Evolutionary conservation across 2,888 invertebrate genomes (phyloP), one percentile per base, ranked within the genome.

Genomic region (Lepidocyrtinus sp.): DNA sequence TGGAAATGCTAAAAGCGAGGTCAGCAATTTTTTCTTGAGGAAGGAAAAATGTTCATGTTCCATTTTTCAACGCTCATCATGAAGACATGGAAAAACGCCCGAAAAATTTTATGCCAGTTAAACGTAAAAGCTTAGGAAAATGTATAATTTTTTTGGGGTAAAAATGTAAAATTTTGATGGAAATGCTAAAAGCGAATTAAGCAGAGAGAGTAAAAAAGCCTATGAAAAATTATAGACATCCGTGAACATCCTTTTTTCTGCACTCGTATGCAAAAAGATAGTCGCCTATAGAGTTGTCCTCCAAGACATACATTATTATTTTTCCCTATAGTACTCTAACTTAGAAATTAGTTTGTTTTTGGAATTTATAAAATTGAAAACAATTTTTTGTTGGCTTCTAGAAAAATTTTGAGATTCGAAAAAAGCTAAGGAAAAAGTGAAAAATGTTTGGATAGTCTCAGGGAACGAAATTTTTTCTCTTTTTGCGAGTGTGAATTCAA

Each of bases 251-350:
- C 64, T 64, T 64, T 64, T 64, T 64, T 17, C 26, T 45, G 45
- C 71, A 36, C 17, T 63, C 55, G 50, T 75, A 75, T 69, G 75
- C 75, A 75, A 72, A 55, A n/a, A 73, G 72, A 73, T 62, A 80
- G 75, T 75, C 75, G 71, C 80, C 80, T 80, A 80, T 75, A 75
- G 67, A 59, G 55, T 36, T 80, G 80, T 75, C 80, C 68, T 80
- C 80, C 75, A 70, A 75, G 75, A 80, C 63, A 75, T 71, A 79
- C 73, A 75, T 75, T 80, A 75, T 80, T 79, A n/a, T n/a, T n/a
- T n/a, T 36, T 55, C 17, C 71, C 61, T 75, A 71, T 71, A 75
- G 71, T 75, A 80, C 80, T 75, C 75, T 75, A 80, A 75, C 71
- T 74, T 69, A 71, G 21, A 71, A 26, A 72, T 5, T n/a, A 46